Evolutionary conservation across 1,140 invertebrate genomes (phyloP).

Genomic region (Drosophila malerkotliana): DNA sequence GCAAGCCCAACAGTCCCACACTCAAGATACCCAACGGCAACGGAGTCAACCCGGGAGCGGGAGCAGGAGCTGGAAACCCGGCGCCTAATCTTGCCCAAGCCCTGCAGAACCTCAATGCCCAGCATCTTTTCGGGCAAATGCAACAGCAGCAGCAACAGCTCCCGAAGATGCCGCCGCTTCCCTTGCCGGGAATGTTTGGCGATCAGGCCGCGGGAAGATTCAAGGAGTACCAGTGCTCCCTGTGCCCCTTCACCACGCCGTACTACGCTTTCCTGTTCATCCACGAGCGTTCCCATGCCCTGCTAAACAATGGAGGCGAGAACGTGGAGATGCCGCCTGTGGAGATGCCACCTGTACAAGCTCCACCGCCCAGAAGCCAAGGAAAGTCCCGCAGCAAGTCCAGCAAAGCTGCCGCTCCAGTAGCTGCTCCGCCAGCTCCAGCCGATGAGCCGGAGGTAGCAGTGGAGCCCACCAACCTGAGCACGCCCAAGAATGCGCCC

Average conservation of each 20-base stretch:
- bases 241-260: constrained; percentile 94
- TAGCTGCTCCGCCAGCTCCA: neutral
- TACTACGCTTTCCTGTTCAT: constrained; percentile 95
- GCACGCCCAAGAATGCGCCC: constrained; percentile 31
- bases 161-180: constrained; percentile 47
- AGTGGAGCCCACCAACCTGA: constrained; percentile 64
- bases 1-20: constrained; percentile 84
- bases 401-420: constrained; percentile 12
- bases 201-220: constrained; percentile 76
- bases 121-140: constrained; percentile 80
- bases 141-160: constrained; percentile 62
- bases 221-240: constrained; percentile 94
- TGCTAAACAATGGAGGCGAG: constrained; percentile 61
- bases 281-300: constrained; percentile 92
- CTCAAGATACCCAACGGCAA: constrained; percentile 87
- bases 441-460: constrained; percentile 16
- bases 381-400: constrained; percentile 40
- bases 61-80: constrained; percentile 26
- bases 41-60: constrained; percentile 14
- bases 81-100: constrained; percentile 76
- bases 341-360: constrained; percentile 24
- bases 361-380: neutral
- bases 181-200: constrained; percentile 86
- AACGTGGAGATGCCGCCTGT: constrained; percentile 43
- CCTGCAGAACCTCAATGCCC: constrained; percentile 73